Conservation (phyloP, 2,113 vertebrate genomes). For the Rhipidura dahli region DNA sequence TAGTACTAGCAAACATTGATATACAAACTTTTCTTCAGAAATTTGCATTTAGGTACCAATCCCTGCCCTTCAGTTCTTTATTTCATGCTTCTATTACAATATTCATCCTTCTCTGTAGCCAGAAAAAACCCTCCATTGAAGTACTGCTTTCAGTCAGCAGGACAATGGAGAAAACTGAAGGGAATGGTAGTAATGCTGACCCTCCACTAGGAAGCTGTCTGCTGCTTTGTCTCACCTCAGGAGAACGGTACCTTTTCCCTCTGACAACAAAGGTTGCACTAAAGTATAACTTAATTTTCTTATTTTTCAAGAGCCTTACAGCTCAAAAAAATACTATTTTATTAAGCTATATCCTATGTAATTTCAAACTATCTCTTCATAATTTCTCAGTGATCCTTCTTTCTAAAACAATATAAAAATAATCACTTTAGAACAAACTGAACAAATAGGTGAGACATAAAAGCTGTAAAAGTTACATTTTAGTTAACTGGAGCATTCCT, state of each 20-base stretch:
- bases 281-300: neutral
- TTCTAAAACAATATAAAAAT: neutral
- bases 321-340: neutral
- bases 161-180: neutral
- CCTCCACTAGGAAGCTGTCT: neutral
- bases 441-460: neutral
- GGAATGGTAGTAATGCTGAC: neutral
- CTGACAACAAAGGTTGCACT: neutral
- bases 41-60: neutral
- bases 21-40: neutral
- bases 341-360: neutral
- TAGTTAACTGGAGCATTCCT: neutral
- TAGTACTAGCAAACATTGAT: neutral
- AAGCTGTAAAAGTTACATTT: neutral
- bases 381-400: neutral
- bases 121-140: neutral
- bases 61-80: neutral
- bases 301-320: neutral
- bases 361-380: neutral
- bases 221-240: neutral
- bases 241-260: neutral
- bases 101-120: neutral
- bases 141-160: neutral
- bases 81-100: neutral
- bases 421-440: neutral